phyloP scores from a whole-genome alignment of 2,888 invertebrate species.

The Lutraria lutraria region DNA sequence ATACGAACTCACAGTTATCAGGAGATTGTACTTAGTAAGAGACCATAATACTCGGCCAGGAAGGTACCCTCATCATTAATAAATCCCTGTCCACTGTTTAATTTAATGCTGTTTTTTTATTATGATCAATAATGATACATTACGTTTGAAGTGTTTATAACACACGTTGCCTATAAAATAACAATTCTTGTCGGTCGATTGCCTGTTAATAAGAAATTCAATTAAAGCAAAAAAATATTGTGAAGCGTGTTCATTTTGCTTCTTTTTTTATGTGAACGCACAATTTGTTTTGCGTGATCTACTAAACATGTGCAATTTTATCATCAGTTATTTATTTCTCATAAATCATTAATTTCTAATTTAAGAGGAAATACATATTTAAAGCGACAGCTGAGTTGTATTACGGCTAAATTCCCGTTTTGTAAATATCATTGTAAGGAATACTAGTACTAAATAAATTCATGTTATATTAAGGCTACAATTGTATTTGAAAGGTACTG shows the following conservation, averaged over 20 bases:
- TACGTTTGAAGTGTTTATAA: neutral
- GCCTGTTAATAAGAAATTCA: neutral
- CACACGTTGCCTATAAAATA: neutral
- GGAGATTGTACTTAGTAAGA: too few relatives aligned
- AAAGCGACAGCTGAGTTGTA: neutral
- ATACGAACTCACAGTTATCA: too few relatives aligned
- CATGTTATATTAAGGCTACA: too few relatives aligned
- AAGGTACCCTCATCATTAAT: too few relatives aligned
- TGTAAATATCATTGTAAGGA: neutral
- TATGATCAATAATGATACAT: too few relatives aligned
- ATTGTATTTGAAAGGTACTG: too few relatives aligned
- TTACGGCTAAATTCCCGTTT: neutral
- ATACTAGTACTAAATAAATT: neutral
- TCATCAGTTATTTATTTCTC: neutral
- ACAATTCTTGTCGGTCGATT: neutral
- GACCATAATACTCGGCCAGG: too few relatives aligned
- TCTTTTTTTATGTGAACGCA: neutral
- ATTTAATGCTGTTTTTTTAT: too few relatives aligned
- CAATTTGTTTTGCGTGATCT: neutral
- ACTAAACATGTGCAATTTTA: neutral
- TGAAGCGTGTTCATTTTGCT: neutral
- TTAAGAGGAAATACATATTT: neutral
- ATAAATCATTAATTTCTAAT: neutral
- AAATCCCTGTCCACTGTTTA: too few relatives aligned
- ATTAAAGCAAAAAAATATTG: neutral